phyloP scores from a whole-genome alignment of 2,797 vertebrate species.

The Sibirionetta formosa region DNA sequence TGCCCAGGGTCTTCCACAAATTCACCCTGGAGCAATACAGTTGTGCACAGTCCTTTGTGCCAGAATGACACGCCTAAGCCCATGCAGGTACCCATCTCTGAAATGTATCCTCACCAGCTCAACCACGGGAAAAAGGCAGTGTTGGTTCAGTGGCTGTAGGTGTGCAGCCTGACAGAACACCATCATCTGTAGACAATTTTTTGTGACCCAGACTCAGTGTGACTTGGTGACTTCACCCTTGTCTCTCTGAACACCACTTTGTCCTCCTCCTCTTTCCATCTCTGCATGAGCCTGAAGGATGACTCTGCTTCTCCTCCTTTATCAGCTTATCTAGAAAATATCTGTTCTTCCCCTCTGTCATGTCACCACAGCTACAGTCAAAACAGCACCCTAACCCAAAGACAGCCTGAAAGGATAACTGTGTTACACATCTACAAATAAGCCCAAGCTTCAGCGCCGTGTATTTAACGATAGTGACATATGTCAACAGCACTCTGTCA shows the following conservation, averaged over 20 bases:
- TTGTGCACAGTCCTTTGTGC: not conserved
- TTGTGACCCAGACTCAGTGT: accelerated
- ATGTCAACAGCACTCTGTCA: not conserved
- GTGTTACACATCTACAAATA: not conserved
- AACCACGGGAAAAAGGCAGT: not conserved
- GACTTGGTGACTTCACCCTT: not conserved
- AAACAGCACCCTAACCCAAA: not conserved
- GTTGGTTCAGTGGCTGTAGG: not conserved
- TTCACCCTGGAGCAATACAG: not conserved
- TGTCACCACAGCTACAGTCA: not conserved
- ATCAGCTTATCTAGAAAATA: not conserved
- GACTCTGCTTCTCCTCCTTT: not conserved
- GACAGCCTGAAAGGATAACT: not conserved
- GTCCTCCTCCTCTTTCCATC: not conserved
- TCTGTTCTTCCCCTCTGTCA: not conserved
- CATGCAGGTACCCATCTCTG: not conserved
- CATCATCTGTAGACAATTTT: not conserved
- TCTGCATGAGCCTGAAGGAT: not conserved
- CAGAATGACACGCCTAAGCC: not conserved
- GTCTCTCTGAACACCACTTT: not conserved
- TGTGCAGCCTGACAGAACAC: not conserved
- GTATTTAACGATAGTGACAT: not conserved
- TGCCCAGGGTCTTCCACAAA: not conserved
- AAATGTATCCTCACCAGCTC: accelerated
- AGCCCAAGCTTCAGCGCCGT: not conserved